These are phyloP conservation scores for Branchinecta lindahli DNA, from an alignment of 1,140 invertebrate genomes.

Conservation along the genomic window DNA sequence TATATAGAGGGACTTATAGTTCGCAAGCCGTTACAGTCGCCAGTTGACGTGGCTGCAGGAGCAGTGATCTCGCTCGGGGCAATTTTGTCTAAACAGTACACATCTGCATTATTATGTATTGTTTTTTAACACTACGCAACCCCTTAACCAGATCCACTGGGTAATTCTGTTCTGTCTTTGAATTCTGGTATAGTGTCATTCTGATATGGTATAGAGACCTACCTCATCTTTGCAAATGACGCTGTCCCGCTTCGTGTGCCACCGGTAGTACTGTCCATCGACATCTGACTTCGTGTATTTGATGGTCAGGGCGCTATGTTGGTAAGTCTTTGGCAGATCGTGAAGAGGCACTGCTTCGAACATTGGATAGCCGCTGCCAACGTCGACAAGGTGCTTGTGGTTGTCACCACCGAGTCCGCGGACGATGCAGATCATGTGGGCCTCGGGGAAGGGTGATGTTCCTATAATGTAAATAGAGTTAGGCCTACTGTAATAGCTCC, in stretches of 20 bases:
- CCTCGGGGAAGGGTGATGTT: background rate
- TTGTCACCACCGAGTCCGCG: background rate
- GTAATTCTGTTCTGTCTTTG: too few species aligned
- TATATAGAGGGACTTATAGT: too few species aligned
- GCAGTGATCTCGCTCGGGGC: too few species aligned
- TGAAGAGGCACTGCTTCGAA: background rate
- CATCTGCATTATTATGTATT: too few species aligned
- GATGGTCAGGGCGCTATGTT: background rate
- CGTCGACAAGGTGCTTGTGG: conserved; percentile 5
- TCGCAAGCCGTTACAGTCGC: too few species aligned
- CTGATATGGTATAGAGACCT: too few species aligned
- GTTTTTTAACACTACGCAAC: too few species aligned
- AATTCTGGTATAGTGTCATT: too few species aligned
- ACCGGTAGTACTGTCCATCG: background rate
- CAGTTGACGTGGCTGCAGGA: too few species aligned
- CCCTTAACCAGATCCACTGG: too few species aligned
- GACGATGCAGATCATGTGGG: conserved; percentile 1
- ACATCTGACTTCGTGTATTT: background rate
- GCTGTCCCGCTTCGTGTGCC: background rate
- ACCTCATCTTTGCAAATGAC: background rate
- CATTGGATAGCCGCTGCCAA: background rate
- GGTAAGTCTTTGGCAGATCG: background rate
- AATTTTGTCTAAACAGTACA: too few species aligned
- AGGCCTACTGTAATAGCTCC: too few species aligned
- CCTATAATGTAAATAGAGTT: background rate